Evolutionary conservation across 1,140 invertebrate genomes (phyloP).

Genomic region (Sesamia nonagrioides): DNA sequence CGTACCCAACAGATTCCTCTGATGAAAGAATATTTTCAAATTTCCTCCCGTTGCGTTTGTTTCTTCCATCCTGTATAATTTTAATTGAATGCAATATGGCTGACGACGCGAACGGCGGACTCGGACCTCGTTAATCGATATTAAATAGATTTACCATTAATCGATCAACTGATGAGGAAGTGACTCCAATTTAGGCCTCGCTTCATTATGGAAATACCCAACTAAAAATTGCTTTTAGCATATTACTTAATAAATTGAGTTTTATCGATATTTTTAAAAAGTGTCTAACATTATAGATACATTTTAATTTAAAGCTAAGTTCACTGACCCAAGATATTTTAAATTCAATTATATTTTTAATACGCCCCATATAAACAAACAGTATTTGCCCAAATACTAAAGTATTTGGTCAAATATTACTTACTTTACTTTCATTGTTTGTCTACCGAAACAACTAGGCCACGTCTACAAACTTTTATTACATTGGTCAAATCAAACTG

Average conservation of each 20-base stretch:
- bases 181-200: conserved; percentile 21
- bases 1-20: not conserved
- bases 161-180: conserved; percentile 34
- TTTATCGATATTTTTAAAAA: too few species aligned
- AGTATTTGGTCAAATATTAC: too few species aligned
- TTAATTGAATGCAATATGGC: conserved; percentile 16
- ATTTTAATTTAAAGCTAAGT: too few species aligned
- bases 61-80: not conserved
- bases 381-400: too few species aligned
- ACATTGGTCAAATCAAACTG: conserved; percentile 7
- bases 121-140: conserved; percentile 30
- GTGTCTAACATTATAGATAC: too few species aligned
- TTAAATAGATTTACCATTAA: conserved; percentile 36
- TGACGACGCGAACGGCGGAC: not conserved
- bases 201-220: not conserved
- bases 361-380: too few species aligned
- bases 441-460: not conserved
- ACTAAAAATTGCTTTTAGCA: not conserved
- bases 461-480: not conserved
- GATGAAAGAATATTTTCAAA: not conserved
- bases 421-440: too few species aligned
- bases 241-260: not conserved
- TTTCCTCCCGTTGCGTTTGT: not conserved
- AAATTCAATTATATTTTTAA: too few species aligned
- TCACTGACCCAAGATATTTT: too few species aligned